A percentile compares a stretch with the other conserved stretches of the same genome.
These are phyloP conservation scores for Potamarius usumacintae DNA, from an alignment of 2,113 vertebrate species.

Conservation along the genomic window DNA sequence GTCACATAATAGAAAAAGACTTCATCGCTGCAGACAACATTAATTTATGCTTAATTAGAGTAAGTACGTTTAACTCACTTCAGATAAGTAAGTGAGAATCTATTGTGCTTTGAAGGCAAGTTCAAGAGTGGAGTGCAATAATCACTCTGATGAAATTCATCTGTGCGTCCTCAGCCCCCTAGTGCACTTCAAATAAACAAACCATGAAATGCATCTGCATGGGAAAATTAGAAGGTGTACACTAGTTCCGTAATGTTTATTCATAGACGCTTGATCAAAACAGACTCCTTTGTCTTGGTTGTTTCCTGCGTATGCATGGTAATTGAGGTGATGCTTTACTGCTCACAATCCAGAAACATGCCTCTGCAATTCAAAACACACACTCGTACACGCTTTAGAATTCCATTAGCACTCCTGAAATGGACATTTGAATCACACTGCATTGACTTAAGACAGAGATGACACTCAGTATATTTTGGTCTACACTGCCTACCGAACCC, in stretches of 20 bases:
- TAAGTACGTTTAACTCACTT: constrained; percentile 4
- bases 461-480: background rate
- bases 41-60: constrained; percentile 1
- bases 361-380: constrained; percentile 30
- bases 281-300: background rate
- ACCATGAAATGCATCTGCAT: constrained; percentile 40
- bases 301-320: constrained; percentile 14
- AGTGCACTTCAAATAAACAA: constrained; percentile 31
- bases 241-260: constrained; percentile 40
- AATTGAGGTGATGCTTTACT: constrained; percentile 9
- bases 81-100: constrained; percentile 9
- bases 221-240: constrained; percentile 44
- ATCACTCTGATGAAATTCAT: constrained; percentile 46
- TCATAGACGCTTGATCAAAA: constrained; percentile 29
- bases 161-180: constrained; percentile 22
- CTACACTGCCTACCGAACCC: background rate
- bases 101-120: constrained; percentile 14
- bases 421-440: constrained; percentile 34
- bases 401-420: constrained; percentile 35
- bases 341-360: constrained; percentile 13
- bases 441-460: constrained; percentile 23
- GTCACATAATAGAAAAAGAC: background rate
- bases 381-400: constrained; percentile 32
- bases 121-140: constrained; percentile 23
- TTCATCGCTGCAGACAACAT: background rate